Conservation (phyloP, 2,113 vertebrate species). For the rabbit (Oryctolagus cuniculus) region DNA sequence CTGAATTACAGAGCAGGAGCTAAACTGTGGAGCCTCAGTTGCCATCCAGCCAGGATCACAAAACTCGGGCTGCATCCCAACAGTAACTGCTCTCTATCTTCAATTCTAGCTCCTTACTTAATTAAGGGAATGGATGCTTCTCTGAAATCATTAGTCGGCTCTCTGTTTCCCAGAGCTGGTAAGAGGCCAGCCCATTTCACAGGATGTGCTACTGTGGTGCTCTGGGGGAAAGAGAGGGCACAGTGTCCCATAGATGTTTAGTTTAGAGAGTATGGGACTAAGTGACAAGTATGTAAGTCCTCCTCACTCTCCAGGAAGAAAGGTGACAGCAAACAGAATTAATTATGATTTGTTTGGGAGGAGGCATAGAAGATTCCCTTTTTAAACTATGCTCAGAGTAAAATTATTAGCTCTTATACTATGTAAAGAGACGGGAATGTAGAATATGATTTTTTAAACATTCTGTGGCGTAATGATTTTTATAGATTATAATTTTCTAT, state of each 20-base stretch:
- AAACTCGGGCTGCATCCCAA: neutral
- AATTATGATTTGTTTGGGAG: neutral
- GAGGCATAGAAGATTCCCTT: neutral
- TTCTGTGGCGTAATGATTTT: neutral
- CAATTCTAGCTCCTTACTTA: neutral
- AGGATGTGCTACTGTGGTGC: neutral
- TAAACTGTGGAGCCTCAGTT: neutral
- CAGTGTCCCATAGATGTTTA: neutral
- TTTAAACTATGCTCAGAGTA: neutral
- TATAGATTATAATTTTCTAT: neutral
- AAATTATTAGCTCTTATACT: neutral
- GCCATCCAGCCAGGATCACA: neutral
- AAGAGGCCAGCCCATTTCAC: neutral
- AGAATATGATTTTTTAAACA: neutral
- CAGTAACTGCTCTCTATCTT: conserved; percentile 3
- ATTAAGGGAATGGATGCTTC: neutral
- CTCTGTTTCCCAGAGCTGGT: neutral
- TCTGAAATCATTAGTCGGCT: neutral
- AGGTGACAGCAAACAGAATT: neutral
- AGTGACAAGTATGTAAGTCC: neutral
- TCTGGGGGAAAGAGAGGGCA: neutral
- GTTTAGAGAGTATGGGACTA: neutral
- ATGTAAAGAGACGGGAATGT: neutral
- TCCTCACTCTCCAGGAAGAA: neutral
- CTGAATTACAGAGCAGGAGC: conserved; percentile 9